Conservation (phyloP, 2,797 vertebrate species). For the Gambusia yucatana region DNA sequence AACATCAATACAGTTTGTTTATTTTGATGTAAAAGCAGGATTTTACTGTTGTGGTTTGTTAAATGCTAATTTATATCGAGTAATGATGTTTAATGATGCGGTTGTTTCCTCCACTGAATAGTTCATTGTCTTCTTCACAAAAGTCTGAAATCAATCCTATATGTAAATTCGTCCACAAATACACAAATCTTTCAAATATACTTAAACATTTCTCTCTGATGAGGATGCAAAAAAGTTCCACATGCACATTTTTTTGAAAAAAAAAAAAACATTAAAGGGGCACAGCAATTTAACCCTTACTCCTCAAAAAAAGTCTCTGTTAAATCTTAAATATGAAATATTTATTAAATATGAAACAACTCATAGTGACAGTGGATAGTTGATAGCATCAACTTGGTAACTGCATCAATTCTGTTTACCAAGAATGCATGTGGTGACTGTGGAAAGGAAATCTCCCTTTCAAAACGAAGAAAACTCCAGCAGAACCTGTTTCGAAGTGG, state of each 20-base stretch:
- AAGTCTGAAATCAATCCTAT: not conserved
- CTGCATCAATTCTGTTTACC: not conserved
- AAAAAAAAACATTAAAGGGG: not conserved
- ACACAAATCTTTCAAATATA: not conserved
- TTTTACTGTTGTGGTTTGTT: not conserved
- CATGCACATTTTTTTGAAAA: not conserved
- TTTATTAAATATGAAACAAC: not conserved
- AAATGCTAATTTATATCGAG: not conserved
- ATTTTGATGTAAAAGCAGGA: not conserved
- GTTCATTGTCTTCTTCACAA: not conserved
- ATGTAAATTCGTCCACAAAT: not conserved
- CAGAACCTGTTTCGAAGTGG: not conserved
- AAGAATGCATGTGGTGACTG: not conserved
- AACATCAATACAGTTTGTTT: not conserved
- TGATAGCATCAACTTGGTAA: not conserved
- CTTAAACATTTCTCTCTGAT: not conserved
- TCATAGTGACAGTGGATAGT: not conserved
- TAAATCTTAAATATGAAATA: too few species aligned
- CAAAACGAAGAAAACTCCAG: not conserved
- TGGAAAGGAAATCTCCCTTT: not conserved
- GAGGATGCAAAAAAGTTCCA: not conserved
- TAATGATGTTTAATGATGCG: not conserved
- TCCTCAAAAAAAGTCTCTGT: too few species aligned
- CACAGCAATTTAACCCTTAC: not conserved
- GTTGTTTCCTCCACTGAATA: not conserved